phyloP scores from a whole-genome alignment of 2,797 vertebrate species.

The Myotis planiceps region DNA sequence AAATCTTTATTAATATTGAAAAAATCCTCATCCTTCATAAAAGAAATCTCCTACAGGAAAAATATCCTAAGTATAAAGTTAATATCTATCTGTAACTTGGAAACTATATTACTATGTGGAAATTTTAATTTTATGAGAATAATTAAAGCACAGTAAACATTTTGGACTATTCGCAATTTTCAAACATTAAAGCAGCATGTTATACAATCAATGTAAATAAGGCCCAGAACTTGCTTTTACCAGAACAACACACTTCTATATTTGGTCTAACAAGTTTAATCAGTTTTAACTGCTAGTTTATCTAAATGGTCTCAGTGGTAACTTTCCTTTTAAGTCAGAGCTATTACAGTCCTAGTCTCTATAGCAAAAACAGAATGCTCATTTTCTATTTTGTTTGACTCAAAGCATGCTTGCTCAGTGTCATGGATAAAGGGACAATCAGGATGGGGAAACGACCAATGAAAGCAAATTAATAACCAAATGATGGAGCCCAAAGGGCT shows the following conservation, averaged over 20 bases:
- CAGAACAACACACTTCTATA: not conserved
- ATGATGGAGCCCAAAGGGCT: not conserved
- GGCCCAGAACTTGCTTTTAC: not conserved
- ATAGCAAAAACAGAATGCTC: not conserved
- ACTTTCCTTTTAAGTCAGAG: not conserved
- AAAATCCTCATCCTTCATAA: not conserved
- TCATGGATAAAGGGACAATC: not conserved
- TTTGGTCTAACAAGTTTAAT: not conserved
- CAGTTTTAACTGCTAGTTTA: not conserved
- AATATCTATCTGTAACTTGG: not conserved
- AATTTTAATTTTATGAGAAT: slow-evolving; percentile 30
- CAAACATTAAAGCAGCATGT: not conserved
- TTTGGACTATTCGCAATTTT: not conserved
- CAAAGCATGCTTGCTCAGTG: not conserved
- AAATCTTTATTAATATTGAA: not conserved
- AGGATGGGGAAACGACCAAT: not conserved
- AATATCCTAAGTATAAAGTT: not conserved
- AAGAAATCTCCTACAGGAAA: not conserved
- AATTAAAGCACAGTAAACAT: not conserved
- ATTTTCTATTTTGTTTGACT: not conserved
- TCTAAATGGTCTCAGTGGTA: not conserved
- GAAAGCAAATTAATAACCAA: not conserved
- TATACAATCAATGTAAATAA: not conserved
- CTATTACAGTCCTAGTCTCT: not conserved
- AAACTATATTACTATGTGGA: not conserved